These are phyloP conservation scores for Sarcophaga rosellei DNA, from an alignment of 2,888 invertebrate species.

Conservation along the genomic window DNA sequence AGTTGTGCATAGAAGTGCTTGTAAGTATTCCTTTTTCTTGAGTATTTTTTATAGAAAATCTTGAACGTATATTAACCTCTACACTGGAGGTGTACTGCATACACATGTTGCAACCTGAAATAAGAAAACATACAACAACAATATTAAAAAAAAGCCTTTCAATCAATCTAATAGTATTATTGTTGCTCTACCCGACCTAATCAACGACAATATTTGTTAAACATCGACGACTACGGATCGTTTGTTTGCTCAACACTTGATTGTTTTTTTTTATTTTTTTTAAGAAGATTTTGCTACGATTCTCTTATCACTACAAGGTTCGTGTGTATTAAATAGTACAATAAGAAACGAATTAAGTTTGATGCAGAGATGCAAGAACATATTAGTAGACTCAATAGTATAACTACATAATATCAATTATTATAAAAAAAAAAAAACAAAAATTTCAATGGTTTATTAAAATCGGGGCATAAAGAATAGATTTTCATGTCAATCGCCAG, in stretches of 20 bases:
- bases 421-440: too few species aligned
- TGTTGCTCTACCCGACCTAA: slow-evolving; percentile 76
- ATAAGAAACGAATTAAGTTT: too few species aligned
- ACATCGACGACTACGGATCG: slow-evolving; percentile 18
- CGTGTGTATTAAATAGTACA: neutral
- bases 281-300: neutral
- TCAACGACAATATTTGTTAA: slow-evolving; percentile 77
- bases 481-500: too few species aligned
- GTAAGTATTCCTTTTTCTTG: slow-evolving; percentile 68
- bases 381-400: too few species aligned
- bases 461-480: too few species aligned
- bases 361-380: too few species aligned
- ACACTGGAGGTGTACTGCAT: slow-evolving; percentile 29
- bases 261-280: neutral
- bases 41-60: slow-evolving; percentile 32
- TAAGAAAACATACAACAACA: slow-evolving; percentile 20
- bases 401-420: too few species aligned
- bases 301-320: neutral
- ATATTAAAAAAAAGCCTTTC: slow-evolving; percentile 4
- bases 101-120: slow-evolving; percentile 39
- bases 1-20: slow-evolving; percentile 58
- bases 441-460: too few species aligned
- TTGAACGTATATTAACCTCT: slow-evolving; percentile 63
- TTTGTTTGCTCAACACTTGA: slow-evolving; percentile 23
- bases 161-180: slow-evolving; percentile 17